A percentile compares a stretch with the other conserved stretches of the same genome.
Conservation (phyloP, 2,113 vertebrate species). For the Sander lucioperca region DNA sequence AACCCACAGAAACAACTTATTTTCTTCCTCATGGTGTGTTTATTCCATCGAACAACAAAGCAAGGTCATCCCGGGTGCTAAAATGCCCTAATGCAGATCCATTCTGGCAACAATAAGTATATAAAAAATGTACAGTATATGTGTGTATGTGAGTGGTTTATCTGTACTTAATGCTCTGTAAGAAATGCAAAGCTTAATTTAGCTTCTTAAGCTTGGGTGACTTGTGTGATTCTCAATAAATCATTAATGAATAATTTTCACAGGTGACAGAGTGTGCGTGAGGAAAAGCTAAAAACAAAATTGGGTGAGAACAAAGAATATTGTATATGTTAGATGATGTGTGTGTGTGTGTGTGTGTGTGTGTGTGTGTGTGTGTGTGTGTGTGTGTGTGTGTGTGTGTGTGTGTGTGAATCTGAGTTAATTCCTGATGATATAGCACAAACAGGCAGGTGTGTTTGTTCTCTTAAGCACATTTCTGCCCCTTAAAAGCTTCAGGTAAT, state of each 20-base stretch:
- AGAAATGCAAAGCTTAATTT: conserved; percentile 74
- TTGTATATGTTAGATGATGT: conserved; percentile 24
- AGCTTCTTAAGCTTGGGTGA: conserved; percentile 53
- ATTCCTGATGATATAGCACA: conserved; percentile 78
- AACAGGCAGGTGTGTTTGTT: conserved; percentile 80
- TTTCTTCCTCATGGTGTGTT: conserved; percentile 29
- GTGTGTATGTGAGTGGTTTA: conserved; percentile 41
- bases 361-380: conserved; percentile 20
- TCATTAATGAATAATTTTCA: conserved; percentile 79
- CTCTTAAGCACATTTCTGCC: conserved; percentile 80
- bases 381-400: neutral
- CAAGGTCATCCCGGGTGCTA: conserved; percentile 67
- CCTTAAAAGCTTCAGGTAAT: conserved; percentile 84
- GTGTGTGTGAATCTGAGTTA: conserved; percentile 41
- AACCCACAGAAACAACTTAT: conserved; percentile 26
- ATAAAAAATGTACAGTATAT: conserved; percentile 13
- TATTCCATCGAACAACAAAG: conserved; percentile 48
- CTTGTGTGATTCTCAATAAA: conserved; percentile 69
- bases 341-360: conserved; percentile 27
- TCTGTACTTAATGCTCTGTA: conserved; percentile 64
- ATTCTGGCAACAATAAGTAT: conserved; percentile 23
- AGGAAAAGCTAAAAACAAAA: conserved; percentile 58
- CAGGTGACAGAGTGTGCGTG: conserved; percentile 65
- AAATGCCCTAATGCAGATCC: conserved; percentile 45
- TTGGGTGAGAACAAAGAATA: conserved; percentile 32